Percentiles rank a stretch among this genome's conserved stretches.
phyloP scores from a whole-genome alignment of 2,113 vertebrate species.

The Eulemur macaco region DNA sequence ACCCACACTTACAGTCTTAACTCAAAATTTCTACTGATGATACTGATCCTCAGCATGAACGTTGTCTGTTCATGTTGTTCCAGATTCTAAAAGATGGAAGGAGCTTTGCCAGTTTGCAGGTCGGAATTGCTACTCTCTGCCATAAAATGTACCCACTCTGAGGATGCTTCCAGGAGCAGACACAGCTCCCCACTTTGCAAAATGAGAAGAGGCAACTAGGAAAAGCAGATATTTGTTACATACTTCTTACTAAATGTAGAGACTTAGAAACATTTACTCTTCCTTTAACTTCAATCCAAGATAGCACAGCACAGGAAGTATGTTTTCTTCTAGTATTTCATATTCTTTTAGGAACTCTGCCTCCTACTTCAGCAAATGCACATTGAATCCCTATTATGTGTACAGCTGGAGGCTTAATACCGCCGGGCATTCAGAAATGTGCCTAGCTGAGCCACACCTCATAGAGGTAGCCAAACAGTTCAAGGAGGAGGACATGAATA shows the following conservation, averaged over 20 bases:
- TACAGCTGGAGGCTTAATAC: background rate
- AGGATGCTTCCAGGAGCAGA: background rate
- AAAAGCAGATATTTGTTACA: slow-evolving; percentile 5
- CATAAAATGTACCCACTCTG: background rate
- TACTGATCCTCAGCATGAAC: background rate
- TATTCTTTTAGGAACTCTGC: background rate
- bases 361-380: background rate
- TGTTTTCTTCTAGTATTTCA: background rate
- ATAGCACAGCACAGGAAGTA: background rate
- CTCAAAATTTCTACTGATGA: background rate
- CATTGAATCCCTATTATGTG: background rate
- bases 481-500: background rate
- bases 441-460: background rate
- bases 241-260: background rate
- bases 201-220: background rate
- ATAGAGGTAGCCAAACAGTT: background rate
- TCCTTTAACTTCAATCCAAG: background rate
- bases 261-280: background rate
- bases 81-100: background rate
- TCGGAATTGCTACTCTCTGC: background rate
- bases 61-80: background rate
- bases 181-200: background rate
- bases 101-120: background rate
- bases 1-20: background rate
- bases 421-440: background rate